These are phyloP conservation scores for Cyprinodon tularosa DNA, from an alignment of 2,113 vertebrate genomes.

Conservation along the genomic window DNA sequence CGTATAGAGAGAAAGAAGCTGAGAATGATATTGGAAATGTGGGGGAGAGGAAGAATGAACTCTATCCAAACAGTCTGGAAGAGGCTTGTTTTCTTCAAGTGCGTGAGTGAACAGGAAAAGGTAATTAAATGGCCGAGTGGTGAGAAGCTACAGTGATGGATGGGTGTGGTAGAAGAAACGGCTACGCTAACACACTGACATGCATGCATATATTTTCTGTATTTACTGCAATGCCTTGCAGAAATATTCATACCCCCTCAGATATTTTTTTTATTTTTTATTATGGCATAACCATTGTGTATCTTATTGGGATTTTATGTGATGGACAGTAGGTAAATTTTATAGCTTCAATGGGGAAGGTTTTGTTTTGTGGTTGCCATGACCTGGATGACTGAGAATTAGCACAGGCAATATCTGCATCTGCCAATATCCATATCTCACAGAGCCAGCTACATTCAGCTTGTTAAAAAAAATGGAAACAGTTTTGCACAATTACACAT, in stretches of 20 bases:
- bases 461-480: no score
- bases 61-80: slow-evolving; percentile 77
- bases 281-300: neutral
- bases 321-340: no score
- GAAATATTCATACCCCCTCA: slow-evolving; percentile 4
- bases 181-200: slow-evolving; percentile 35
- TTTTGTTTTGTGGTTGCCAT: no score
- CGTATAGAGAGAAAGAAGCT: slow-evolving; percentile 13
- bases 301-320: neutral
- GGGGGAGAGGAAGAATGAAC: slow-evolving; percentile 42
- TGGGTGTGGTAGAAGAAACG: slow-evolving; percentile 65
- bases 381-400: no score
- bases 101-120: slow-evolving; percentile 75
- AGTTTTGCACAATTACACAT: no score
- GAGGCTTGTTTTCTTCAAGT: slow-evolving; percentile 77
- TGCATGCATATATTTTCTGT: slow-evolving; percentile 7
- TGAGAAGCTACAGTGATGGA: slow-evolving; percentile 73
- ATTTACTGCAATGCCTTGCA: slow-evolving; percentile 37
- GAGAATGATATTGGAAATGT: slow-evolving; percentile 28
- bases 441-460: no score
- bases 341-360: no score
- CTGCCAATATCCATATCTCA: no score
- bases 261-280: neutral
- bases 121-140: slow-evolving; percentile 77
- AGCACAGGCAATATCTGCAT: no score